phyloP scores from a whole-genome alignment of 2,113 vertebrate species.

The Taxidea taxus region DNA sequence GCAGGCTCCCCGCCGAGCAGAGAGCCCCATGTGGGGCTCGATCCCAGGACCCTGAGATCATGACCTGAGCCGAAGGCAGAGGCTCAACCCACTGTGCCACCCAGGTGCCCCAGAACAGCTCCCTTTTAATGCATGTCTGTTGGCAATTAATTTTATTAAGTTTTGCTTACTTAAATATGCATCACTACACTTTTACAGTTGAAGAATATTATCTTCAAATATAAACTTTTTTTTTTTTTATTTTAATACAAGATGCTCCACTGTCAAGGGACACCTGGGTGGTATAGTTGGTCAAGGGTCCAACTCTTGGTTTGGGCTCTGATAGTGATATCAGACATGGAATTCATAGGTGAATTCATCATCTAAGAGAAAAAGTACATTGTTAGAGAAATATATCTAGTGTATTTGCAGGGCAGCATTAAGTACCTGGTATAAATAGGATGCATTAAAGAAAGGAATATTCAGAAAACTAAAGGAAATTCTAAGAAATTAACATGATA shows the following conservation, averaged over 20 bases:
- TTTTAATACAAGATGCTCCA: not conserved
- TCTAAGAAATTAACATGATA: not conserved
- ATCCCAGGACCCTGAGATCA: no score
- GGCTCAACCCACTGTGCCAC: no score
- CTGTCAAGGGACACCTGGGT: not conserved
- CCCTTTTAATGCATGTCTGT: not conserved
- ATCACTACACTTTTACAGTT: not conserved
- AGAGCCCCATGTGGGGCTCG: no score
- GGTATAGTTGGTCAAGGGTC: not conserved
- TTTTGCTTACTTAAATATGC: not conserved
- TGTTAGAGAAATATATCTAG: not conserved
- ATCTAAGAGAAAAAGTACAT: not conserved
- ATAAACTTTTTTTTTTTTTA: not conserved
- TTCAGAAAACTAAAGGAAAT: not conserved
- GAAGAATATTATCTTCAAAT: not conserved
- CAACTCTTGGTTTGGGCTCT: not conserved
- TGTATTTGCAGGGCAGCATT: not conserved
- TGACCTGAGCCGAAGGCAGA: no score
- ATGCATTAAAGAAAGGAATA: not conserved
- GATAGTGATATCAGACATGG: not conserved
- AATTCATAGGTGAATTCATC: not conserved
- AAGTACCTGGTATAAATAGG: not conserved
- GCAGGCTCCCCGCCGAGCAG: no score
- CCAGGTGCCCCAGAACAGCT: no score
- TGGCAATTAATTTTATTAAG: not conserved